These are phyloP conservation scores for Glaucidium brasilianum DNA, from an alignment of 2,113 vertebrate species.

Conservation along the genomic window DNA sequence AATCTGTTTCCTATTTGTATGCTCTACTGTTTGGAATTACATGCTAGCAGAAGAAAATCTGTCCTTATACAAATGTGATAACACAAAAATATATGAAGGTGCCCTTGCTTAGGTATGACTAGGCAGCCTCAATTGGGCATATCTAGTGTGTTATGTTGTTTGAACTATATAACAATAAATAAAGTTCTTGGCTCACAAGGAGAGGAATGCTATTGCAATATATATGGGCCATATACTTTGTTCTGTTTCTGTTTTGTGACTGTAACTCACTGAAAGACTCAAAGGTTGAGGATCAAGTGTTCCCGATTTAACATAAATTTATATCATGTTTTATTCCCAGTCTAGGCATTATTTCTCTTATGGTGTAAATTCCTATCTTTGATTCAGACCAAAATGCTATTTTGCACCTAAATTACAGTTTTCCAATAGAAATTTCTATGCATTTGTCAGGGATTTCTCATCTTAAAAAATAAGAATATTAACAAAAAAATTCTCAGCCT, in stretches of 20 bases:
- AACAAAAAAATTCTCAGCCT: not conserved
- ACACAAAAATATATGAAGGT: constrained; percentile 22
- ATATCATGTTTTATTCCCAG: not conserved
- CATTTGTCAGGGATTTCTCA: not conserved
- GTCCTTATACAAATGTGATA: constrained; percentile 34
- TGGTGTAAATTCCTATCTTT: not conserved
- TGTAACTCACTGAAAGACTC: not conserved
- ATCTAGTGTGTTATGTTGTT: not conserved
- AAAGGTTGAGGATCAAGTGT: constrained; percentile 12
- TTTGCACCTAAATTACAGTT: not conserved
- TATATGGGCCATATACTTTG: not conserved
- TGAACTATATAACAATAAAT: not conserved
- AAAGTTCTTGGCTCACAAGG: constrained; percentile 22
- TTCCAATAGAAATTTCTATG: not conserved
- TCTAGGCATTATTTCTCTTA: not conserved
- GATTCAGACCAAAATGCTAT: not conserved
- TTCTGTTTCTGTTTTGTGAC: not conserved
- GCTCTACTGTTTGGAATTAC: constrained; percentile 65
- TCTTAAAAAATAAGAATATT: not conserved
- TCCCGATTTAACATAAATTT: constrained; percentile 8
- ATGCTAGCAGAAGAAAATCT: constrained; percentile 40
- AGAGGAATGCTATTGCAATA: not conserved
- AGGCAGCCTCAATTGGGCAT: not conserved
- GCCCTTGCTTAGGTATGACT: not conserved
- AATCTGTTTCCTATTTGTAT: constrained; percentile 57